Base-by-base conservation (phyloP, 2,113 vertebrate species). In the Silurus meridionalis region DNA sequence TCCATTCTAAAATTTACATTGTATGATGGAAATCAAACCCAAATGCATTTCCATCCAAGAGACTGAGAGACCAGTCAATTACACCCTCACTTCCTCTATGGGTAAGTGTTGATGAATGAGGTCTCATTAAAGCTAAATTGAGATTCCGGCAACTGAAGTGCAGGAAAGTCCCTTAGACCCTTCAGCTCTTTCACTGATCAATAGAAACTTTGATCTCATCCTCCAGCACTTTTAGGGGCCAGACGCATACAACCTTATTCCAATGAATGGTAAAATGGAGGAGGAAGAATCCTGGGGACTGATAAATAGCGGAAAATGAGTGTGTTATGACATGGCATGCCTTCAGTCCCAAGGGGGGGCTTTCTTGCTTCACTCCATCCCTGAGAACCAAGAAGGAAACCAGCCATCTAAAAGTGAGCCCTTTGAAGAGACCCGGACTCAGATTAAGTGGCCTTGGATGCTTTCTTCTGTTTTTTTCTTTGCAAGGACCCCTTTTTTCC, bases 281-380 rank as follows among this genome's bases (percentile, higher is more conserved):
- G 80, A 89, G 92, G 92, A 93, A 92, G 84, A 91, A 94, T 92
- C 92, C 92, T 90, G 92, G 80, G 90, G 88, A 89, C 87, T 90
- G 92, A 92, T 93, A 93, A 94, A 92, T 92, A 93, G 94, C 92
- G 90, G 92, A 93, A 94, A 93, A 93, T 89, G 89, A 92, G 92
- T 91, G 93, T 91, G 93, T 94, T 91, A 90, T 91, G 92, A 87
- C 85, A 90, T 86, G 92, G 93, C 88, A 95, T 94, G 94, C 94
- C 94, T 94, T 93, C 85, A 88, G 92, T 95, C 95, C 93, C 95
- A 91, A 90, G 94, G 93, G 94, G 93, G 93, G 90, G 87, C 81
- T 91, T 92, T 93, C 91, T 90, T 91, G 90, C 92, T 91, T 88
- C 84, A 67, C 85, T 91, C 92, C 90, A 90, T 90, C 91, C 91